Percentiles rank a stretch among this genome's conserved stretches.
Conservation (phyloP, 92 coral and sea anemone species). For the Porites rus region DNA sequence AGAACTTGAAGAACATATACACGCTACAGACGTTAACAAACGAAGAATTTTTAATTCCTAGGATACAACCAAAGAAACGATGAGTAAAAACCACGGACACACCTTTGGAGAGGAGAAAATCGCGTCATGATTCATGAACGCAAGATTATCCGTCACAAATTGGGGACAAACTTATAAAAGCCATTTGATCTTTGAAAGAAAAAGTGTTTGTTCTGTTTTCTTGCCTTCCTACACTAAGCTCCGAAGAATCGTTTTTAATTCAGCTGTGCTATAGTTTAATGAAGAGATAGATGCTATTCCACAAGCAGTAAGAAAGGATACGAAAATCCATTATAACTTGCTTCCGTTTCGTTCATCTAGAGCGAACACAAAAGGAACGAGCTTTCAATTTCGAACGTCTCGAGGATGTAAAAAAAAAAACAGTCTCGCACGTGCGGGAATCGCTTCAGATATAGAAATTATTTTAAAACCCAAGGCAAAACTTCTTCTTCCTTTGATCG, state of each 20-base stretch:
- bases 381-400: slow-evolving; percentile 42
- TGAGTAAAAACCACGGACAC: slow-evolving; percentile 23
- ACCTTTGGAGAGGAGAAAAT: slow-evolving; percentile 26
- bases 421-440: neutral
- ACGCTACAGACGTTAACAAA: neutral
- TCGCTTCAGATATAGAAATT: neutral
- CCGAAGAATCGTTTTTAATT: neutral
- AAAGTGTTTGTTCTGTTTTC: neutral
- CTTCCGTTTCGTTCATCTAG: slow-evolving; percentile 19
- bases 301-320: neutral
- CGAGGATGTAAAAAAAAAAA: neutral
- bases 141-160: neutral
- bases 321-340: neutral
- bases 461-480: neutral
- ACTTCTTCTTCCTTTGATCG: neutral
- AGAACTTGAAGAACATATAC: neutral
- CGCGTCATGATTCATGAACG: neutral
- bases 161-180: neutral
- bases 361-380: slow-evolving; percentile 17
- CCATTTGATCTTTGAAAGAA: neutral
- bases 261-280: neutral
- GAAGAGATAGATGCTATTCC: neutral
- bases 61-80: neutral
- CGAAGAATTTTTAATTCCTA: neutral
- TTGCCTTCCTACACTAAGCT: too few species aligned